Evolutionary conservation across 2,797 vertebrate genomes (phyloP).

Genomic region (Oreortyx pictus): DNA sequence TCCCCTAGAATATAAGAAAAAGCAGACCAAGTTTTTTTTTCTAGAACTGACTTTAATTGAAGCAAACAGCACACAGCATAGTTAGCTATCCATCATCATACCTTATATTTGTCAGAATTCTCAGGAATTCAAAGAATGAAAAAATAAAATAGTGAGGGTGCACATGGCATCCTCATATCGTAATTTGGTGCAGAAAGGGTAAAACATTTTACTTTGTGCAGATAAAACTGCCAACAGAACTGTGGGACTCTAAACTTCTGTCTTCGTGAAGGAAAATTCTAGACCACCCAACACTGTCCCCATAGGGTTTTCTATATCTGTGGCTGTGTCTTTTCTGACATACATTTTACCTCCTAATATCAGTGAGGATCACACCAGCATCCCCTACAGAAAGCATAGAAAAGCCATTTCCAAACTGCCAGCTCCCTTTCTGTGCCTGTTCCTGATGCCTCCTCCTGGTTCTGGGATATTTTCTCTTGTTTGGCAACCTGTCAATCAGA

Average conservation of each 20-base stretch:
- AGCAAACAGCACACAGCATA: neutral
- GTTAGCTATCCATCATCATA: constrained; percentile 3
- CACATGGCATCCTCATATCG: neutral
- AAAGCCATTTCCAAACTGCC: neutral
- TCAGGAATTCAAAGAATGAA: neutral
- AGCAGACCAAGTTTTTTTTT: neutral
- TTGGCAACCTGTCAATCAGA: neutral
- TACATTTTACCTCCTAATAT: neutral
- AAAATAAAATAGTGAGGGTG: neutral
- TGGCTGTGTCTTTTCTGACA: neutral
- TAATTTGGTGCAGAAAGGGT: neutral
- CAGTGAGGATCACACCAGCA: accelerated
- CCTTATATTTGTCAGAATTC: neutral
- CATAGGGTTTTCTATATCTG: neutral
- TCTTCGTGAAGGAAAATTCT: neutral
- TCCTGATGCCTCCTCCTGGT: neutral
- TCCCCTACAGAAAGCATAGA: too few relatives aligned
- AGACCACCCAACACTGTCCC: neutral
- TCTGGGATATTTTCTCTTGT: neutral
- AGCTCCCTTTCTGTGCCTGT: neutral
- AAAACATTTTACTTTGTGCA: neutral
- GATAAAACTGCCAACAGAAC: neutral
- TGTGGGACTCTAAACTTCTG: neutral
- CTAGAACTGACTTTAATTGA: constrained; percentile 35
- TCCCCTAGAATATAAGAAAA: neutral